Base-by-base conservation (phyloP, 2,888 invertebrate species). In the Drosophila yooni region DNA sequence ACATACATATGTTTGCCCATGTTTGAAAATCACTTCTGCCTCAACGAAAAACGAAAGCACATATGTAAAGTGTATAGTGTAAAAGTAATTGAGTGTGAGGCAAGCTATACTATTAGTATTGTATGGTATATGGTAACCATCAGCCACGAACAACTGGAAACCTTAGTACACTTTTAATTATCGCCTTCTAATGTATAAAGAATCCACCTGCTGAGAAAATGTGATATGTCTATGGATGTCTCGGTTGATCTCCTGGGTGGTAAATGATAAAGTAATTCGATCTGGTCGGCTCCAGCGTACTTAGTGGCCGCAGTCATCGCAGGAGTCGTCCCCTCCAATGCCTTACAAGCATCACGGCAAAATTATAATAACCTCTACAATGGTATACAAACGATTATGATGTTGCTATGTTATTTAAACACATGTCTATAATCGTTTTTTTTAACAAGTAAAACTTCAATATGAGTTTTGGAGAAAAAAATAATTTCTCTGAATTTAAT, bases 31-130 rank as follows among this genome's bases (percentile, higher is more conserved):
- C 70, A 80, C 67, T 77, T 46, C 54, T n/a, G 67, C 54, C 76
- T 56, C 21, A 76, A 74, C 74, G 74, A 87, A 86, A n/a, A 89
- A 76, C 75, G 87, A 86, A 87, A 86, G 85, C 86, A n/a, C n/a
- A n/a, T 74, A 68, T 77, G 74, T 68, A 66, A 33, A 33, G 33
- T 33, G 33, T 33, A 3, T 4, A 7, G 15, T 21, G 21, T 21
- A 13, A 21, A n/a, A 13, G 6, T 13, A 21, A 1, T 21, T 13
- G 21, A 13, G 13, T 43, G 43, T 21, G 21, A 7, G 6, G 21
- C 6, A 43, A 43, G n/a, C 18, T 38, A 1, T 40, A n/a, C 40
- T 5, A 5, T 5, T 11, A 4, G 10, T 11, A 5, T 40, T 40
- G 3, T 2, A 10, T 40, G 10, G 40, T 33, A 33, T 33, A 11